Evolutionary conservation across 2,113 vertebrate genomes (phyloP).

Genomic region (Herpailurus yagouaroundi): DNA sequence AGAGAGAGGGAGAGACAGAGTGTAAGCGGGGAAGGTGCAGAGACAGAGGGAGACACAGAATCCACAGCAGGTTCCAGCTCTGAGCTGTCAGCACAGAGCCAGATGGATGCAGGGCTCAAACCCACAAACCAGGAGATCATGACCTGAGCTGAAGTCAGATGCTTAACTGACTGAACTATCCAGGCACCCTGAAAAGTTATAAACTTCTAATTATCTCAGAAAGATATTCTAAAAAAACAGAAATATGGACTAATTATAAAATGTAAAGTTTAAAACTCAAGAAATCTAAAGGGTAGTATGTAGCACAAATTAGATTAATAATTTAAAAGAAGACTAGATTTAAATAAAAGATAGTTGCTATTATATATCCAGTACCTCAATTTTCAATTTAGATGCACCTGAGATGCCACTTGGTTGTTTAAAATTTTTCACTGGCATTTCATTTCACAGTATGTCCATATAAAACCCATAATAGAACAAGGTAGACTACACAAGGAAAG

Average conservation of each 20-base stretch:
- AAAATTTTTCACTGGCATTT: not conserved
- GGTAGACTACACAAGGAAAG: not conserved
- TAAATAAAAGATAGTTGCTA: not conserved
- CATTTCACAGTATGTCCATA: constrained; percentile 29
- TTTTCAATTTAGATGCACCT: not conserved
- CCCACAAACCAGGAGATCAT: no score
- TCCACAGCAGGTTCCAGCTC: no score
- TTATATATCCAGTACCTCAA: not conserved
- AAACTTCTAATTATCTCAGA: not conserved
- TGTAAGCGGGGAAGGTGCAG: rapidly evolving
- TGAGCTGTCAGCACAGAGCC: no score
- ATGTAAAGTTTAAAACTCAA: not conserved
- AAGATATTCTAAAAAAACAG: constrained; percentile 3
- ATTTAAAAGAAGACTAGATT: not conserved
- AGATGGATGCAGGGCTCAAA: no score
- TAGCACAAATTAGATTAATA: constrained; percentile 22
- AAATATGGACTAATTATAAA: not conserved
- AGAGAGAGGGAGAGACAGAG: no score
- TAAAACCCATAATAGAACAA: constrained; percentile 12
- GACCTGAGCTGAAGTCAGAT: no score
- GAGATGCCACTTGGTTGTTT: not conserved
- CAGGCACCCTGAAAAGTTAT: not conserved
- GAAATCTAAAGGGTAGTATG: not conserved
- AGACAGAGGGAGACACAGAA: no score
- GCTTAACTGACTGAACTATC: no score